Evolutionary conservation across 2,113 vertebrate species (phyloP), one percentile per base, ranked within the genome.

Genomic region (Holacanthus passer): DNA sequence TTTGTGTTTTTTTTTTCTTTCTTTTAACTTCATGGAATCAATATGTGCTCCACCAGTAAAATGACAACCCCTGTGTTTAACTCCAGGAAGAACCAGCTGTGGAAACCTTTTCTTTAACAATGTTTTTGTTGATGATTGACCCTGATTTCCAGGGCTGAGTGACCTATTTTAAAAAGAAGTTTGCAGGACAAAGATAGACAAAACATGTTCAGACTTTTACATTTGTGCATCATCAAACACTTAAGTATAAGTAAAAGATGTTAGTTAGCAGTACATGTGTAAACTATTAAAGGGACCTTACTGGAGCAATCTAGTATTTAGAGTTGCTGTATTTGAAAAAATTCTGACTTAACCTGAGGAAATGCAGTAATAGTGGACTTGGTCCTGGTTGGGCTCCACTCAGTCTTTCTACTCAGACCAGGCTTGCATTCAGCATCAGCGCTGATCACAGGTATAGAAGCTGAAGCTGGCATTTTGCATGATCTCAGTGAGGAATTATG

Each of bases 111-210:
- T 39, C 2, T 22, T 41, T 48, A 19, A 37, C 22, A 27, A 9
- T 41, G 20, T 17, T 63, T 63, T 75, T 50, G 55, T 75, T 29
- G 45, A 55, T 35, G n/a, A 53, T 47, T 63, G 3, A 55, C n/a
- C 7, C 37, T 22, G 37, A 39, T 73, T 53, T 41, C 16, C 22
- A 47, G 3, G 41, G 3, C n/a, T 47, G 22, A 11, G 2, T 70
- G 12, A 19, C 47, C 55, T 35, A 4, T 62, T 82, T 47, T 0
- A 55, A 72, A 55, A 48, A 29, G 17, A 45, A n/a, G 19, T 56
- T 50, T 56, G 20, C 14, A 79, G 35, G 24, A 74, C 31, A 24
- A 13, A 35, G 9, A 53, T 22, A n/a, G 14, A 7, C 11, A 56
- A 32, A n/a, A 47, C 43, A 59, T 45, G 11, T 4, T 9, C n/a